These are phyloP conservation scores for Gobio occitaniae DNA, from an alignment of 2,797 vertebrate species.

Conservation along the genomic window DNA sequence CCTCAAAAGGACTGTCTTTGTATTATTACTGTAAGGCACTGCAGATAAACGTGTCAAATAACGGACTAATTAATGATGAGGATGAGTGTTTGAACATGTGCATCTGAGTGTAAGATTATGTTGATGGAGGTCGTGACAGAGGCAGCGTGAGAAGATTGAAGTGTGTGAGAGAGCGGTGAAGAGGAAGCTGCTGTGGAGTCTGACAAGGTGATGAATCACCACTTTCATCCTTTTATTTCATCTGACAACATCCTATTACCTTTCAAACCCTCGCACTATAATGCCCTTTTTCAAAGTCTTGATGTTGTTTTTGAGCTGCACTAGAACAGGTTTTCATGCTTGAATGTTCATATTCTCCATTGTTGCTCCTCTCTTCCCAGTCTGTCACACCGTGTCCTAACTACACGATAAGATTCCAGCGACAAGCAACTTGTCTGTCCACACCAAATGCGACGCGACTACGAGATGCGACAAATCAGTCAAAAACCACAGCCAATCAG, in stretches of 20 bases:
- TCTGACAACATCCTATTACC: slow-evolving; percentile 39
- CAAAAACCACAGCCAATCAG: no score
- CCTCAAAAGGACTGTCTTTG: not conserved
- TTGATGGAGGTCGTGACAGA: slow-evolving; percentile 26
- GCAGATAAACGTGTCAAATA: not conserved
- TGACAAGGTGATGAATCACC: slow-evolving; percentile 61
- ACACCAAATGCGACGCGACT: no score
- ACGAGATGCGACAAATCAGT: no score
- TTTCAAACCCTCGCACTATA: slow-evolving; percentile 1
- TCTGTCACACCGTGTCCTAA: not conserved
- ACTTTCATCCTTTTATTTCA: slow-evolving; percentile 47
- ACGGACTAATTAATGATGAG: not conserved
- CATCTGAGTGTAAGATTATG: slow-evolving; percentile 12
- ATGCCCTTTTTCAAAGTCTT: not conserved
- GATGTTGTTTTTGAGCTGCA: not conserved
- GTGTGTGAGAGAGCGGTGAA: slow-evolving; percentile 19
- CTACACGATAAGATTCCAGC: no score
- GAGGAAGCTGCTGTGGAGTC: slow-evolving; percentile 27
- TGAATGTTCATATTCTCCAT: not conserved
- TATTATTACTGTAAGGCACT: slow-evolving; percentile 9
- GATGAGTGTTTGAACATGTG: slow-evolving; percentile 5
- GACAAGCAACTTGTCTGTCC: no score
- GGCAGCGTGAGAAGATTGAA: not conserved
- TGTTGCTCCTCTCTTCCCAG: not conserved
- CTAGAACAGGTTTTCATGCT: not conserved